phyloP scores from a whole-genome alignment of 2,113 vertebrate genomes.

The Todiramphus chloris region DNA sequence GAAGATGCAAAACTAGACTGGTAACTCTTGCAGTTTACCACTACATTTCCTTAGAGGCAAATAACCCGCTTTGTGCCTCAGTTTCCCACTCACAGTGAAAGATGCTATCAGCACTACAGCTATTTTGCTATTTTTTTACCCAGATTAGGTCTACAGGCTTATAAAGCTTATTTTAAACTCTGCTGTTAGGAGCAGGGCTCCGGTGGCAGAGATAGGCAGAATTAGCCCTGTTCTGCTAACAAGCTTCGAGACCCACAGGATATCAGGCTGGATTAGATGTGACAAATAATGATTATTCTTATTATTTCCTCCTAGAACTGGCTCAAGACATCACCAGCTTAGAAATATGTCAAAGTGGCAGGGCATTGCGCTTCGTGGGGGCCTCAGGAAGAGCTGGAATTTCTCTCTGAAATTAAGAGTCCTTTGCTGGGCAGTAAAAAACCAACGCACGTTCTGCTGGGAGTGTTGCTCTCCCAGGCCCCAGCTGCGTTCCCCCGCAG shows the following conservation, averaged over 20 bases:
- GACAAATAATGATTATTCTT: constrained; percentile 43
- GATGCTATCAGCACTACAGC: not conserved
- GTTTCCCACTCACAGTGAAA: not conserved
- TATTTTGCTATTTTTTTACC: not conserved
- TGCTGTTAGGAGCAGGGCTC: not conserved
- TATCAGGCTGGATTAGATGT: constrained; percentile 9
- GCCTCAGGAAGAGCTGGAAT: not conserved
- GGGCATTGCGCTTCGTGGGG: not conserved
- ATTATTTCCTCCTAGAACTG: constrained; percentile 16
- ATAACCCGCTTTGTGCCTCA: not conserved
- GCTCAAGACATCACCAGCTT: constrained; percentile 13
- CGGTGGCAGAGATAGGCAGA: constrained; percentile 37
- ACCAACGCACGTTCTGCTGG: not conserved
- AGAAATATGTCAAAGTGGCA: not conserved
- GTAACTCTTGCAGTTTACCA: not conserved
- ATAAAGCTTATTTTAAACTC: not conserved
- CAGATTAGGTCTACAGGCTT: not conserved
- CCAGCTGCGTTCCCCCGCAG: not conserved
- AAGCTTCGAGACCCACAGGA: constrained; percentile 34
- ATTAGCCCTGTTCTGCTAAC: constrained; percentile 34
- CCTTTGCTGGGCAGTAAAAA: not conserved
- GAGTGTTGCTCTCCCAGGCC: not conserved
- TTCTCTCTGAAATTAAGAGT: not conserved
- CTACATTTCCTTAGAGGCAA: not conserved
- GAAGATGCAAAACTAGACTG: not conserved